These are phyloP conservation scores for Eupithecia tripunctaria DNA, from an alignment of 2,888 invertebrate species.

Conservation along the genomic window DNA sequence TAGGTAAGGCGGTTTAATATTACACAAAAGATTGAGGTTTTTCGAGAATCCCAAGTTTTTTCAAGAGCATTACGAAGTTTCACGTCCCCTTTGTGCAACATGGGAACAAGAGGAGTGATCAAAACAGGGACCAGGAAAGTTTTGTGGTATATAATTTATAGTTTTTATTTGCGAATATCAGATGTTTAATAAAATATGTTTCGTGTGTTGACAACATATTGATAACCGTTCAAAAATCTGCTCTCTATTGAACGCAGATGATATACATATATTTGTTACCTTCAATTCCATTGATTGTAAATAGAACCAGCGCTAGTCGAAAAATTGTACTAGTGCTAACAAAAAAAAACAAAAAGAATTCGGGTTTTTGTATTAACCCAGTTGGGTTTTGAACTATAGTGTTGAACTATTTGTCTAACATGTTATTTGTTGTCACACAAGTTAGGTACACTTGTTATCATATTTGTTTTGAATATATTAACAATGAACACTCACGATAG, in stretches of 20 bases:
- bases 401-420: too few relatives aligned
- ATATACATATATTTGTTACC: background rate
- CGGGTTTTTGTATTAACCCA: too few relatives aligned
- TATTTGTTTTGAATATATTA: too few relatives aligned
- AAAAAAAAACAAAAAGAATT: too few relatives aligned
- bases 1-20: conserved; percentile 77
- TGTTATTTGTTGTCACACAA: too few relatives aligned
- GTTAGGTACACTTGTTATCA: too few relatives aligned
- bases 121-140: conserved; percentile 69
- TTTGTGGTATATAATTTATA: conserved; percentile 61
- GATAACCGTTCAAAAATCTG: background rate
- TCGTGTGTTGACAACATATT: conserved; percentile 23
- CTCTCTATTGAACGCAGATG: background rate
- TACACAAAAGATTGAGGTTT: conserved; percentile 76
- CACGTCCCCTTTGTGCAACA: conserved; percentile 69
- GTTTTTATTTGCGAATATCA: conserved; percentile 52
- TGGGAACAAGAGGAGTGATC: conserved; percentile 81
- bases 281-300: background rate
- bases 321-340: too few relatives aligned
- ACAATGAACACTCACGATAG: too few relatives aligned
- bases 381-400: too few relatives aligned
- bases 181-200: conserved; percentile 23
- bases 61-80: conserved; percentile 62
- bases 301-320: background rate
- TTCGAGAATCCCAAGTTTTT: conserved; percentile 70